phyloP scores from a whole-genome alignment of 2,888 invertebrate species.

The Meloe dianella region DNA sequence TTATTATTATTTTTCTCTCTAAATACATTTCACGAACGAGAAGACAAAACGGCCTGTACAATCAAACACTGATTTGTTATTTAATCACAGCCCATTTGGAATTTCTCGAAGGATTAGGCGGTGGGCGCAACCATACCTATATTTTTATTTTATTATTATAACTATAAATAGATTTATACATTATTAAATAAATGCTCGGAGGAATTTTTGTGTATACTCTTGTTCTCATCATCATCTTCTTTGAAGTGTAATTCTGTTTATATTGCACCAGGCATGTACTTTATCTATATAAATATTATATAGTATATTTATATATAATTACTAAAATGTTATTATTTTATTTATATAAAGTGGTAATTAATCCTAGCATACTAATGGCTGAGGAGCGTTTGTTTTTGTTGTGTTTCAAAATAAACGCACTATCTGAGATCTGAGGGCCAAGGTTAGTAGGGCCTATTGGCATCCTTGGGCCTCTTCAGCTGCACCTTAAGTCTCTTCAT shows the following conservation, averaged over 20 bases:
- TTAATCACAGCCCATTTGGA: slow-evolving; percentile 84
- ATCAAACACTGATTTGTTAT: slow-evolving; percentile 69
- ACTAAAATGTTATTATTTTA: slow-evolving; percentile 19
- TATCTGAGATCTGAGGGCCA: slow-evolving; percentile 54
- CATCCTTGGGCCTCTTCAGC: slow-evolving; percentile 98
- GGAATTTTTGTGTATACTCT: slow-evolving; percentile 21
- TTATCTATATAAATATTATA: slow-evolving; percentile 27
- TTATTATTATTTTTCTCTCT: not conserved
- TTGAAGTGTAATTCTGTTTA: not conserved
- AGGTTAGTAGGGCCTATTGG: slow-evolving; percentile 96
- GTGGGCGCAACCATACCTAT: slow-evolving; percentile 46
- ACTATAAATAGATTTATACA: slow-evolving; percentile 6
- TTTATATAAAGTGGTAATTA: slow-evolving; percentile 36
- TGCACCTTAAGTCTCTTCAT: slow-evolving; percentile 99
- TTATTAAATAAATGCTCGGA: slow-evolving; percentile 39
- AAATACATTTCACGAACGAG: slow-evolving; percentile 59
- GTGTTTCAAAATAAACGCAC: slow-evolving; percentile 28
- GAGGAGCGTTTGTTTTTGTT: slow-evolving; percentile 36
- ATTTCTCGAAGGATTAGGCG: slow-evolving; percentile 64
- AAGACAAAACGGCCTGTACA: slow-evolving; percentile 73
- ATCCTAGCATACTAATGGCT: slow-evolving; percentile 53
- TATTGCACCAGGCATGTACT: slow-evolving; percentile 41
- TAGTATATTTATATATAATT: slow-evolving; percentile 22
- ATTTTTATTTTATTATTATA: slow-evolving; percentile 24
- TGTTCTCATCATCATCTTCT: not conserved